phyloP scores from a whole-genome alignment of 2,797 vertebrate species.

The Smutsia temminckii region DNA sequence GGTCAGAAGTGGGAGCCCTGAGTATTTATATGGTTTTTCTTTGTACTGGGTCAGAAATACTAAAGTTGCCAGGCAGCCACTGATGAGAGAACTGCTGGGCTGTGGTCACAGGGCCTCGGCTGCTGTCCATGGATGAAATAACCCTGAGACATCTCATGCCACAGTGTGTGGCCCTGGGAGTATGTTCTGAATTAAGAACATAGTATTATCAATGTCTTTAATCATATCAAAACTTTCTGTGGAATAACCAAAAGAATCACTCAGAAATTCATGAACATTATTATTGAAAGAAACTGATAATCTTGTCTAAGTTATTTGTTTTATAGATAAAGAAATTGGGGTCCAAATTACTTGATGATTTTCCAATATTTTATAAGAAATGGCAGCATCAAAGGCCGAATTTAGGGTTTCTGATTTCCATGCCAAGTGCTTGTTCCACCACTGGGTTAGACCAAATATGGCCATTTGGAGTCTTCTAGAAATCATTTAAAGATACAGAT shows the following conservation, averaged over 20 bases:
- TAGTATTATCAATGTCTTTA: neutral
- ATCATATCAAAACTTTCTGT: slow-evolving; percentile 20
- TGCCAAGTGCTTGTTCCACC: neutral
- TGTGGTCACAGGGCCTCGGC: neutral
- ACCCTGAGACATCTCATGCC: neutral
- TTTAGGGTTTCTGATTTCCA: neutral
- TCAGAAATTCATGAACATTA: neutral
- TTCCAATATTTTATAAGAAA: slow-evolving; percentile 31
- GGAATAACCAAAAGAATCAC: neutral
- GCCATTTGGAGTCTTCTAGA: neutral
- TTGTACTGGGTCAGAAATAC: slow-evolving; percentile 8
- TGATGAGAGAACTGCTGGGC: neutral
- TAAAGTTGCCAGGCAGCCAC: slow-evolving; percentile 34
- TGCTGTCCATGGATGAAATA: neutral
- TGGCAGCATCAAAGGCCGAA: neutral
- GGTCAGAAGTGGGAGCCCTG: slow-evolving; percentile 22
- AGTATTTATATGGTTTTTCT: neutral
- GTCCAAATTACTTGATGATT: slow-evolving; percentile 31
- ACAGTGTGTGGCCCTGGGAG: neutral
- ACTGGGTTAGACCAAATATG: neutral
- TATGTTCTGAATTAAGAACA: neutral
- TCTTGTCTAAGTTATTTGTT: slow-evolving; percentile 35
- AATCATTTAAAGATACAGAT: neutral
- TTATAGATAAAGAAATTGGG: neutral
- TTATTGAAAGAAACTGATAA: slow-evolving; percentile 16